These are phyloP conservation scores for Gallirallus australis DNA, from an alignment of 2,797 vertebrate species.

Conservation along the genomic window DNA sequence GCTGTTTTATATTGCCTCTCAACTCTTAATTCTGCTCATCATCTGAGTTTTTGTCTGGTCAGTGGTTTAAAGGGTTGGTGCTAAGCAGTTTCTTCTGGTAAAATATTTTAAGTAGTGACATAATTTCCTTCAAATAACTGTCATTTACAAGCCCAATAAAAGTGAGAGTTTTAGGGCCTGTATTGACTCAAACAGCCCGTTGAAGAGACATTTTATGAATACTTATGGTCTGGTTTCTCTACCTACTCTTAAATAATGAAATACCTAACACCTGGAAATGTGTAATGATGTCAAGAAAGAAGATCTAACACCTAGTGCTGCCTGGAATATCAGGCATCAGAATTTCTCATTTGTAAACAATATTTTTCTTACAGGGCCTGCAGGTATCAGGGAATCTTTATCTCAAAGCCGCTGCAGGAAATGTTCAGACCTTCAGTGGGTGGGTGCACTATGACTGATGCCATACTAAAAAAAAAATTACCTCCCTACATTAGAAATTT, in stretches of 20 bases:
- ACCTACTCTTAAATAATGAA: slow-evolving; percentile 33
- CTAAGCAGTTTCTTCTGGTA: slow-evolving; percentile 51
- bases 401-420: background rate
- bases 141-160: slow-evolving; percentile 45
- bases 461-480: background rate
- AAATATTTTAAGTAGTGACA: slow-evolving; percentile 59
- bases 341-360: slow-evolving; percentile 43
- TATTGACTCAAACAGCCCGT: slow-evolving; percentile 17
- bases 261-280: background rate
- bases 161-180: slow-evolving; percentile 20
- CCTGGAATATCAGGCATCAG: slow-evolving; percentile 21
- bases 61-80: slow-evolving; percentile 3
- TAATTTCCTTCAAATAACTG: slow-evolving; percentile 61
- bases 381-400: background rate
- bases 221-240: slow-evolving; percentile 37
- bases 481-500: background rate
- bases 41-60: background rate
- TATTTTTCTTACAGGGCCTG: background rate
- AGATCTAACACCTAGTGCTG: background rate
- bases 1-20: background rate
- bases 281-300: background rate
- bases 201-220: slow-evolving; percentile 47
- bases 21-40: background rate
- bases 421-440: background rate
- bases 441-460: background rate